Evolutionary conservation across 2,113 vertebrate genomes (phyloP), one percentile per base, ranked within the genome.

Genomic region (Crypturellus undulatus): DNA sequence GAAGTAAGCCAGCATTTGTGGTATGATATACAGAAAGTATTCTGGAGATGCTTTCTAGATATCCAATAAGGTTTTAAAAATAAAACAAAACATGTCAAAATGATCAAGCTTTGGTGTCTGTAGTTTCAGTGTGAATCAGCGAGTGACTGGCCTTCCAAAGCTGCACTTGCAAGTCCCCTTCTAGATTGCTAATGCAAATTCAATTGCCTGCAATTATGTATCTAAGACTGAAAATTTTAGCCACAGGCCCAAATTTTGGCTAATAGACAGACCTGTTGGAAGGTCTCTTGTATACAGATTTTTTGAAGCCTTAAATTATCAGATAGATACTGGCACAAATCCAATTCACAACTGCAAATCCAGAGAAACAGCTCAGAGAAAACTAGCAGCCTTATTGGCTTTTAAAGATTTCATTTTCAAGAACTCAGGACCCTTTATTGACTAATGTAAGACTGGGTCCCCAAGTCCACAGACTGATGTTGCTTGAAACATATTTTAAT

Each of bases 371-470:
- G 90, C 92, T 84, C 94, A 90, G 87, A 94, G 93, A 72, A 96
- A 94, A 96, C 65, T 80, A 94, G 83, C 88, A 93, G 83, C 88
- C 85, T 97, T 95, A 96, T 95, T 96, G 95, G 95, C 92, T 94
- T 96, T 95, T 95, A 97, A 96, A 97, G 92, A 95, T 97, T 96
- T 95, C 79, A 97, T 97, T 97, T 96, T 96, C 96, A 94, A 93
- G 91, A 96, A 94, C 80, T 94, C 93, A 95, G 81, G 90, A 94
- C 92, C 65, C 93, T 96, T 97, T 96, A 96, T 97, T 97, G 96
- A 96, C 93, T 96, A 96, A 96, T 92, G 94, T 94, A 95, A 97
- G 95, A 92, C 92, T 95, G 92, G 83, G 96, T 97, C 92, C 95
- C 93, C 92, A 96, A 96, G 95, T 93, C 94, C 92, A 59, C 73